phyloP scores from a whole-genome alignment of 2,888 invertebrate species.

The Rhopalosiphum nymphaeae region DNA sequence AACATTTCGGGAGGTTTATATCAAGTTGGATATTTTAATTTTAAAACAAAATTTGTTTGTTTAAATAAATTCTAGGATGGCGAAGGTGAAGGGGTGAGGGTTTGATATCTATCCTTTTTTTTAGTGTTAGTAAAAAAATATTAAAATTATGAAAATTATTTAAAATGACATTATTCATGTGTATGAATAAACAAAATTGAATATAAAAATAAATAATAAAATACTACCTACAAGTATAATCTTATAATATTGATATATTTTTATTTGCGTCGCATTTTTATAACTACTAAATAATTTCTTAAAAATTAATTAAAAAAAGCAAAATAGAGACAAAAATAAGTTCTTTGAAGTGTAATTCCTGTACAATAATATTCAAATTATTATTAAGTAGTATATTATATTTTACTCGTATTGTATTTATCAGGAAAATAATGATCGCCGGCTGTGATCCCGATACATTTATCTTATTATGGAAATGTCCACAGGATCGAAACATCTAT shows the following conservation, averaged over 20 bases:
- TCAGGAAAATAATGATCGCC: background rate
- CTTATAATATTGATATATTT: background rate
- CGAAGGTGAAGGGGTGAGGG: background rate
- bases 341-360: background rate
- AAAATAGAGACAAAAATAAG: background rate
- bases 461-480: background rate
- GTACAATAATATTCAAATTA: background rate
- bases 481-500: background rate
- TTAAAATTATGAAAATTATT: background rate
- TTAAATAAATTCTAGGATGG: background rate
- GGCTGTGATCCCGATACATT: background rate
- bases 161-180: background rate
- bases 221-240: background rate
- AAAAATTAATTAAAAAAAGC: background rate
- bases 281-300: background rate
- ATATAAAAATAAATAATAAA: background rate
- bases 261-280: background rate
- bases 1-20: background rate
- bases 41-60: background rate
- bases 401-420: background rate
- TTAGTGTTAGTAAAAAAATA: background rate
- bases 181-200: background rate
- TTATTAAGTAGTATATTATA: background rate
- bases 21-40: background rate
- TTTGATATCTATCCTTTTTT: background rate